phyloP scores from a whole-genome alignment of 1,140 invertebrate species.

The Pentalonia nigronervosa region DNA sequence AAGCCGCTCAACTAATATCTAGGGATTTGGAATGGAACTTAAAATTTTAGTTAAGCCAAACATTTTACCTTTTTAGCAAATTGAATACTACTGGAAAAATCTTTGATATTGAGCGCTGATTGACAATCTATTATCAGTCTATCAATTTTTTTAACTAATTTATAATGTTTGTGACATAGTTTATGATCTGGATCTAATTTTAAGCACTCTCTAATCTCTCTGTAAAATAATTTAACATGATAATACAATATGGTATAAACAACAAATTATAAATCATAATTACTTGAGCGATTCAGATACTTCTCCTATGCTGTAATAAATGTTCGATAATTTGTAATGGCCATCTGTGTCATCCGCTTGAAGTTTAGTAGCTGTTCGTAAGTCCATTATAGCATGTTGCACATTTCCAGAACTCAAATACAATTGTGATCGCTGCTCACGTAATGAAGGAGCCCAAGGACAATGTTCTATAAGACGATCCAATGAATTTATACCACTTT shows the following conservation, averaged over 20 bases:
- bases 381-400: conserved; percentile 87
- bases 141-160: conserved; percentile 95
- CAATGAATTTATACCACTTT: conserved; percentile 75
- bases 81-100: conserved; percentile 79
- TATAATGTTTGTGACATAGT: conserved; percentile 94
- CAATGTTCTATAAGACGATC: conserved; percentile 81
- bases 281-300: conserved; percentile 89
- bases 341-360: conserved; percentile 90
- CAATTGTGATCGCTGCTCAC: conserved; percentile 86
- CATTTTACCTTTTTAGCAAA: conserved; percentile 72
- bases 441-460: conserved; percentile 85
- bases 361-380: conserved; percentile 88
- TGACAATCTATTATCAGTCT: conserved; percentile 83
- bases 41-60: background rate
- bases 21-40: background rate
- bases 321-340: conserved; percentile 80
- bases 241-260: conserved; percentile 59
- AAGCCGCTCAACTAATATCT: background rate
- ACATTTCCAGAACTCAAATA: conserved; percentile 83
- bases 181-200: conserved; percentile 98
- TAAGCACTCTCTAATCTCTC: conserved; percentile 95
- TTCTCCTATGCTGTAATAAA: conserved; percentile 91
- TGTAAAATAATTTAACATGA: conserved; percentile 64
- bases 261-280: conserved; percentile 66
- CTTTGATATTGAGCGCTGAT: conserved; percentile 71